Evolutionary conservation across 2,113 vertebrate species (phyloP).

Genomic region (Gallinago media): DNA sequence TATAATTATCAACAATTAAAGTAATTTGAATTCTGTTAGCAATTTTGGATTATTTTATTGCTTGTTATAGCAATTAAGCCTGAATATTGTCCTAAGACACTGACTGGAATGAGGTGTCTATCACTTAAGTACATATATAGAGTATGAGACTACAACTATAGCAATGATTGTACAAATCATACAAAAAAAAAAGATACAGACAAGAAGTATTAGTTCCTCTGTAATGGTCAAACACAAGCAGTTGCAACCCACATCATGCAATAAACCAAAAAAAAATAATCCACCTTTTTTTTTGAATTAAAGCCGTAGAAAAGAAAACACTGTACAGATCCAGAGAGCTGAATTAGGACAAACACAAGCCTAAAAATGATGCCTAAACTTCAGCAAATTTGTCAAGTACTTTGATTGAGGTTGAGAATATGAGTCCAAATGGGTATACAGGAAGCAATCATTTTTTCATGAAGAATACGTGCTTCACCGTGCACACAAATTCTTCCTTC

Average conservation of each 20-base stretch:
- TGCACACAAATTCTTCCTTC: constrained; percentile 63
- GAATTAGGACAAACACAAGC: constrained; percentile 31
- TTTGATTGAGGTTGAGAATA: constrained; percentile 50
- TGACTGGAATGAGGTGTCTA: not conserved
- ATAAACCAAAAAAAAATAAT: not conserved
- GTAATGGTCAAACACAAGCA: not conserved
- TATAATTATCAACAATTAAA: not conserved
- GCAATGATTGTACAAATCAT: not conserved
- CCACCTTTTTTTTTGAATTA: not conserved
- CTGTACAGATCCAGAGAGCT: not conserved
- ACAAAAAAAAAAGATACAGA: not conserved
- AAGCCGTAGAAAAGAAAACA: constrained; percentile 2
- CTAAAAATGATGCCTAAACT: constrained; percentile 52
- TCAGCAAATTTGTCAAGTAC: constrained; percentile 48
- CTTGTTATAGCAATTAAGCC: not conserved
- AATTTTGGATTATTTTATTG: not conserved
- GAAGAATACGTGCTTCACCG: constrained; percentile 65
- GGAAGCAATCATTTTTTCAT: constrained; percentile 61
- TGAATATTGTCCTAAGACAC: not conserved
- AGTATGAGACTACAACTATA: not conserved
- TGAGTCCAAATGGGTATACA: constrained; percentile 45
- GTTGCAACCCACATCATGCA: not conserved
- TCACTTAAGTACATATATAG: not conserved
- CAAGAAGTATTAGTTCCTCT: not conserved
- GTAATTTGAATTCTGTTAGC: not conserved